These are phyloP conservation scores for Tetragnatha versicolor DNA, from an alignment of 1,140 invertebrate species.

Conservation along the genomic window DNA sequence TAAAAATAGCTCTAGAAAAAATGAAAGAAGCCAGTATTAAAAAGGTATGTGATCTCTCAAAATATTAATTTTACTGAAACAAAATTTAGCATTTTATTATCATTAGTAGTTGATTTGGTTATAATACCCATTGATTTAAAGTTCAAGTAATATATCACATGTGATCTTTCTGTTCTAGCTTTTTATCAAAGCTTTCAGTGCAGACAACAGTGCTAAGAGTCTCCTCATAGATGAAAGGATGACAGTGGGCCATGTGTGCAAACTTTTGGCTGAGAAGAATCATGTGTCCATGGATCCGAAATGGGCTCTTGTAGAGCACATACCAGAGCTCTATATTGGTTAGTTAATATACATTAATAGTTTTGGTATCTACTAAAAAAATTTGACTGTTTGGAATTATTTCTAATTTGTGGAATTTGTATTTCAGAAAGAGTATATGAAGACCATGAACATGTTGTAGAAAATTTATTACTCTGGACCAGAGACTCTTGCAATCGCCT, in stretches of 20 bases:
- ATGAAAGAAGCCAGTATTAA: conserved; percentile 93
- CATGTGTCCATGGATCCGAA: conserved; percentile 91
- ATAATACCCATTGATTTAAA: no score
- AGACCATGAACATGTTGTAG: conserved; percentile 95
- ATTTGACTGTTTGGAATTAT: neutral
- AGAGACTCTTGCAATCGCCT: conserved; percentile 95
- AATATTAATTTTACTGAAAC: neutral
- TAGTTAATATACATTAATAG: conserved; percentile 63
- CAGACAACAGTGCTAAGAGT: conserved; percentile 93
- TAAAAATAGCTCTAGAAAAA: conserved; percentile 92
- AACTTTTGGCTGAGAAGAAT: conserved; percentile 95
- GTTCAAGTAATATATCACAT: neutral
- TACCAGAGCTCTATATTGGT: conserved; percentile 97
- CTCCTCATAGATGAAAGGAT: conserved; percentile 96
- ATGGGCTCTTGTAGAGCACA: conserved; percentile 93
- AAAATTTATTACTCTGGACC: conserved; percentile 95
- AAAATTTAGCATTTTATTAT: no score
- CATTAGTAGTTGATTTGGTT: no score
- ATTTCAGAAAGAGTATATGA: conserved; percentile 88
- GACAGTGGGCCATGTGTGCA: conserved; percentile 89
- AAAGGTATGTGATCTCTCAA: no score
- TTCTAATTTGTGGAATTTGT: no score
- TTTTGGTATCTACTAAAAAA: neutral
- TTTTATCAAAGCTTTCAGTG: conserved; percentile 92
- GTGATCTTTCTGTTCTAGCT: conserved; percentile 68